Percentiles rank a stretch among this genome's conserved stretches.
Evolutionary conservation across 2,888 invertebrate genomes (phyloP).

Genomic region (Xanthorhoe designata): DNA sequence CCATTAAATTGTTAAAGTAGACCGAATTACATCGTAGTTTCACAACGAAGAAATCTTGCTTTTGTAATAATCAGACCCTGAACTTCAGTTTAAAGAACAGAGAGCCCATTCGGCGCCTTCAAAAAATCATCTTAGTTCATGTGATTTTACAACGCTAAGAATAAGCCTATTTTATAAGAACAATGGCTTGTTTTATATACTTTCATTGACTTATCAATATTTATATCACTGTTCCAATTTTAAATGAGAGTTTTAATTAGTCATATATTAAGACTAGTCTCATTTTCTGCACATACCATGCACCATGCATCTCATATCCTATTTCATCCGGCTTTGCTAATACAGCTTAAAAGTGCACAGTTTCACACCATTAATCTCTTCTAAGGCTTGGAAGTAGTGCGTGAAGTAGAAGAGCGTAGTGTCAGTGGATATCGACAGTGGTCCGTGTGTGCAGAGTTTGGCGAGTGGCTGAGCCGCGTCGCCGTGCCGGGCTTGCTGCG

Average conservation of each 20-base stretch:
- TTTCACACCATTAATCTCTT: not conserved
- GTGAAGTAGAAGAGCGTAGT: constrained; percentile 1
- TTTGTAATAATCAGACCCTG: too few species aligned
- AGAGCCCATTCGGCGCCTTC: too few species aligned
- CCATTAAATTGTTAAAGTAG: not conserved
- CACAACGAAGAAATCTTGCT: not conserved
- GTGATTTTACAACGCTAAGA: too few species aligned
- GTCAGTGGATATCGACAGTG: constrained; percentile 31
- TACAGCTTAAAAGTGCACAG: not conserved
- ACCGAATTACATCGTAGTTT: not conserved
- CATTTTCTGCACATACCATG: too few species aligned
- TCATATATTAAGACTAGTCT: too few species aligned
- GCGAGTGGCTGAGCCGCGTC: constrained; percentile 80
- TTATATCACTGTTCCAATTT: too few species aligned
- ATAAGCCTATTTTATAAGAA: too few species aligned
- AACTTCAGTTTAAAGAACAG: too few species aligned
- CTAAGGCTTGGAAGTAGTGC: constrained; percentile 1
- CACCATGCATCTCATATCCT: not conserved
- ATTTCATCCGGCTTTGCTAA: not conserved
- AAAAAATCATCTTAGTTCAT: too few species aligned
- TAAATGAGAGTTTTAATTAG: too few species aligned
- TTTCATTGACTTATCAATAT: too few species aligned
- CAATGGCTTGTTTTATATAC: too few species aligned
- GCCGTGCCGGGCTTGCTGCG: constrained; percentile 72
- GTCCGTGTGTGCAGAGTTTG: constrained; percentile 72